A percentile compares a stretch with the other conserved stretches of the same genome.
Evolutionary conservation across 2,888 invertebrate genomes (phyloP).

Genomic region (Anthrax anthrax): DNA sequence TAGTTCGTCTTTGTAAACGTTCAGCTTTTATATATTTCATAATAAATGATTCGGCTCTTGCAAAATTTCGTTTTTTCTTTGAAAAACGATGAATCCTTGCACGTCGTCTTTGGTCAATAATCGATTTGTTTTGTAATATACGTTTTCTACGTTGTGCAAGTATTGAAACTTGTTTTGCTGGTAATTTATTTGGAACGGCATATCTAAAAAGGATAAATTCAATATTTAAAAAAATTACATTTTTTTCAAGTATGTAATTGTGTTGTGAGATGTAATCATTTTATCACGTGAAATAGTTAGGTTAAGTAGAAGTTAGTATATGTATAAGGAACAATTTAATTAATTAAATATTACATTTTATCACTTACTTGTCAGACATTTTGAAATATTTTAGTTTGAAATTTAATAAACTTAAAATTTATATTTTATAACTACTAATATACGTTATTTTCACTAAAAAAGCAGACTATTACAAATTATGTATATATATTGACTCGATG

Average conservation of each 20-base stretch:
- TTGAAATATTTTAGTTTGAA: too few relatives aligned
- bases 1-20: constrained; percentile 26
- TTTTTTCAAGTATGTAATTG: too few relatives aligned
- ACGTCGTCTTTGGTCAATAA: constrained; percentile 23
- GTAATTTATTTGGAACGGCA: constrained; percentile 33
- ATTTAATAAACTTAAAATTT: too few relatives aligned
- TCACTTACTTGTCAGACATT: constrained; percentile 29
- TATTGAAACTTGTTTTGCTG: constrained; percentile 32
- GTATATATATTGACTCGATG: too few relatives aligned
- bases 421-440: too few relatives aligned
- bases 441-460: too few relatives aligned
- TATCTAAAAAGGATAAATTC: constrained; percentile 18
- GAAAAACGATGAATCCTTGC: constrained; percentile 22
- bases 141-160: constrained; percentile 32
- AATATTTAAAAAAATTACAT: not conserved
- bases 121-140: constrained; percentile 26
- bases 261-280: not conserved
- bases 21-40: constrained; percentile 30
- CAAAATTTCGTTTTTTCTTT: constrained; percentile 26
- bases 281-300: too few relatives aligned
- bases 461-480: too few relatives aligned
- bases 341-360: not conserved
- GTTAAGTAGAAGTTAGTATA: too few relatives aligned
- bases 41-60: constrained; percentile 32
- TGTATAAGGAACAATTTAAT: not conserved